Evolutionary conservation across 2,797 vertebrate genomes (phyloP), one percentile per base, ranked within the genome.

Genomic region (Bucorvus abyssinicus): DNA sequence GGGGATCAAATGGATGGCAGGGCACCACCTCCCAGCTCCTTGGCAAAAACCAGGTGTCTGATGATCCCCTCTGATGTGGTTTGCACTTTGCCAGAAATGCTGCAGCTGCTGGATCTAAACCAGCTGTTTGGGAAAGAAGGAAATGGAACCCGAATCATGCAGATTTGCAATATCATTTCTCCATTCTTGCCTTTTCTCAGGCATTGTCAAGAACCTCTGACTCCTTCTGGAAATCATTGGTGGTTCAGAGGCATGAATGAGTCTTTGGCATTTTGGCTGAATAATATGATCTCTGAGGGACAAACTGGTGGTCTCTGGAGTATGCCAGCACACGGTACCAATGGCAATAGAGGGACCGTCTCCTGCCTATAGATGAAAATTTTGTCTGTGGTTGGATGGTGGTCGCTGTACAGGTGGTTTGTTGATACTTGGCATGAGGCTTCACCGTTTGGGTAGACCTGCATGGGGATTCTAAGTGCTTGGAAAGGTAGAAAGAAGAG

Each of bases 171-270:
- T 6, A 67, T 5, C 12, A 6, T 50, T 50, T 71, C 53, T 77
- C 20, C 4, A 21, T 40, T 94, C 67, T 81, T 87, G 34, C 4
- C 4, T 52, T 65, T 84, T 75, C 44, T 76, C n/a, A 38, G 16
- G 10, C 52, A 49, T 50, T 30, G 18, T 42, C 1, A 1, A 69
- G 26, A 24, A 76, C 6, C 15, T 73, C 10, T 0, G 0, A 29
- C 53, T 29, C 26, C 56, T 65, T 90, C 44, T 56, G 50, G 45
- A 84, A 75, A 29, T n/a, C 52, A 16, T 3, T 57, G 17, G 30
- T n/a, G 8, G 14, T 40, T 94, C 56, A 87, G 61, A 47, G 34
- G 49, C n/a, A 45, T 27, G 21, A 21, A 42, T 27, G 13, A 60
- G 40, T 60, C 19, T 78, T 42, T 26, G 83, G 34, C 7, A 17